phyloP scores from a whole-genome alignment of 2,113 vertebrate species.

The Macrotus californicus region DNA sequence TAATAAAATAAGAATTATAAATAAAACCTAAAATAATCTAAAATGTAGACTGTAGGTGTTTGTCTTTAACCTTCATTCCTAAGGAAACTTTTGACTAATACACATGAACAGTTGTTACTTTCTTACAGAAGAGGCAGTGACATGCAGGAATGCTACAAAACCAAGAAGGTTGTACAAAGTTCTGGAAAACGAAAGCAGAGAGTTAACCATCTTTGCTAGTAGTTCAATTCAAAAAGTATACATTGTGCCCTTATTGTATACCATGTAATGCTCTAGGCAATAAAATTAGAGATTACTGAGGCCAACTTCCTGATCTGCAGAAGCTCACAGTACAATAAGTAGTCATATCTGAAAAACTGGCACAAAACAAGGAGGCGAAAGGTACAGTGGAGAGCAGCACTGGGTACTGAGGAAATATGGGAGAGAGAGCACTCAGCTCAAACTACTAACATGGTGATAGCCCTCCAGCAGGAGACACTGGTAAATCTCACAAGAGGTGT shows the following conservation, averaged over 20 bases:
- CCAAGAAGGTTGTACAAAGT: not conserved
- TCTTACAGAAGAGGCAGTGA: not conserved
- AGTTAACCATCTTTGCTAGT: not conserved
- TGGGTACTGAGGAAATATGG: rapidly evolving
- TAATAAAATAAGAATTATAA: not conserved
- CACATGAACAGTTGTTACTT: not conserved
- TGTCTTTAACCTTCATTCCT: not conserved
- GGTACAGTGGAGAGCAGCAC: rapidly evolving
- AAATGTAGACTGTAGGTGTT: not conserved
- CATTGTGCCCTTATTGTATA: not conserved
- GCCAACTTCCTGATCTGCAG: not conserved
- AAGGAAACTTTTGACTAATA: not conserved
- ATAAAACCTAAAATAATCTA: not conserved
- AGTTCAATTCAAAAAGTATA: not conserved
- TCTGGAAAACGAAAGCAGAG: not conserved
- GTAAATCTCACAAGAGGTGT: not conserved
- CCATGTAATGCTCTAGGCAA: not conserved
- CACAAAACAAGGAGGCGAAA: not conserved
- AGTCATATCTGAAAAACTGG: not conserved
- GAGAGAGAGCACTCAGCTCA: rapidly evolving
- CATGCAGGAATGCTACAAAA: not conserved
- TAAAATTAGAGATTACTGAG: not conserved
- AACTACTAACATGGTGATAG: not conserved
- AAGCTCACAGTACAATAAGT: not conserved
- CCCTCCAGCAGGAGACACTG: not conserved